phyloP scores from a whole-genome alignment of 2,113 vertebrate species.

The Poeciliopsis retropinna region DNA sequence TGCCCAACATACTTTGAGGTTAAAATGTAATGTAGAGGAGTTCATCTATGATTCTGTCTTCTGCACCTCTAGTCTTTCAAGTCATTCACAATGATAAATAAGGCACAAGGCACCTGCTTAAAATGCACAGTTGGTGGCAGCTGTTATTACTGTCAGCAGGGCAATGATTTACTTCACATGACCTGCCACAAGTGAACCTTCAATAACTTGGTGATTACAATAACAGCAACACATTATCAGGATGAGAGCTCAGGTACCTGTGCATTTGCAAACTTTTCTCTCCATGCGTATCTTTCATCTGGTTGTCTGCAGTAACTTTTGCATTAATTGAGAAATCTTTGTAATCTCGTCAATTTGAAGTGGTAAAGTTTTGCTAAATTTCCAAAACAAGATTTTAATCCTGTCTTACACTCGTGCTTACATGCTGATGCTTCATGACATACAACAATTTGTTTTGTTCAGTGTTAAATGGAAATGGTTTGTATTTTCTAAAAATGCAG shows the following conservation, averaged over 20 bases:
- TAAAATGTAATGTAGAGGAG: slow-evolving; percentile 2
- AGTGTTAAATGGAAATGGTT: background rate
- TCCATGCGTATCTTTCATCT: background rate
- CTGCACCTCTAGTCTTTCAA: slow-evolving; percentile 1
- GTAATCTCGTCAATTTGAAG: background rate
- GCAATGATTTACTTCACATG: background rate
- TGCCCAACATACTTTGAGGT: background rate
- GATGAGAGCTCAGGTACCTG: background rate
- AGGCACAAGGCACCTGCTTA: background rate
- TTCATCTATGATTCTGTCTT: background rate
- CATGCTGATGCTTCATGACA: background rate
- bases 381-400: background rate
- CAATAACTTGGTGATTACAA: background rate
- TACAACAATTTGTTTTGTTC: background rate
- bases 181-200: background rate
- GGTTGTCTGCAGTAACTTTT: background rate
- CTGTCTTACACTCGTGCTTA: background rate
- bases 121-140: background rate
- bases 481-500: background rate
- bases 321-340: background rate
- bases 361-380: background rate
- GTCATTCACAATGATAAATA: background rate
- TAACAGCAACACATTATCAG: background rate
- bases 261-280: background rate
- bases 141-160: background rate